Evolutionary conservation across 2,113 vertebrate species (phyloP).

Genomic region (Rhinogobius similis): DNA sequence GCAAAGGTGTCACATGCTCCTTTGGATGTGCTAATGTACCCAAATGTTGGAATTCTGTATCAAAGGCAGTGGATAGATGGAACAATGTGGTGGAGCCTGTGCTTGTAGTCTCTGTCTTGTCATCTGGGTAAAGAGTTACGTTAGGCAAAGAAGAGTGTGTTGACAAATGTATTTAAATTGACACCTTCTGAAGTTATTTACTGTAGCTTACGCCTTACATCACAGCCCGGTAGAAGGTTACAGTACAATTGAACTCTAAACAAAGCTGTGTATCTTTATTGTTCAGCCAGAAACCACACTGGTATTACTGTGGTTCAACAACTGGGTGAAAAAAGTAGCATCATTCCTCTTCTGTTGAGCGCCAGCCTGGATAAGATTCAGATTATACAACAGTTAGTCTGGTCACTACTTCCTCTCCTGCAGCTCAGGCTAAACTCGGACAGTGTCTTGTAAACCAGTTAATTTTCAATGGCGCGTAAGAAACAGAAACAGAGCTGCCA

Average conservation of each 20-base stretch:
- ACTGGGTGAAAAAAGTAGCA: background rate
- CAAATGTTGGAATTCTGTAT: constrained; percentile 96
- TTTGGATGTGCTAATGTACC: constrained; percentile 95
- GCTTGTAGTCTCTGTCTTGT: constrained; percentile 88
- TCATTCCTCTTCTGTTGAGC: background rate
- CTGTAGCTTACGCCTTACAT: constrained; percentile 71
- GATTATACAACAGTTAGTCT: too few species aligned
- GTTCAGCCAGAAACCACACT: constrained; percentile 31
- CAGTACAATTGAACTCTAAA: too few species aligned
- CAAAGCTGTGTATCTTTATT: background rate
- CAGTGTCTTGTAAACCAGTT: background rate
- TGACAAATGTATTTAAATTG: constrained; percentile 89
- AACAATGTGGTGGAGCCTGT: constrained; percentile 85
- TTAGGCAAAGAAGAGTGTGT: constrained; percentile 81
- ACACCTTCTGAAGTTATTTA: constrained; percentile 80
- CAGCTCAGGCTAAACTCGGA: background rate
- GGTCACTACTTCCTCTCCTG: too few species aligned
- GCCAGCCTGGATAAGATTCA: background rate
- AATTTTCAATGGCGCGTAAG: too few species aligned
- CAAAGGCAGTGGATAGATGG: constrained; percentile 88
- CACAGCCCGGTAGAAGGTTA: constrained; percentile 41
- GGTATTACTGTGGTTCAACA: too few species aligned
- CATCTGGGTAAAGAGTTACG: constrained; percentile 79
- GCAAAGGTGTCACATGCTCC: constrained; percentile 96
- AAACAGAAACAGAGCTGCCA: too few species aligned